A percentile compares a stretch with the other conserved stretches of the same genome.
phyloP scores from a whole-genome alignment of 2,888 invertebrate genomes.

The Eupithecia pulchellata region DNA sequence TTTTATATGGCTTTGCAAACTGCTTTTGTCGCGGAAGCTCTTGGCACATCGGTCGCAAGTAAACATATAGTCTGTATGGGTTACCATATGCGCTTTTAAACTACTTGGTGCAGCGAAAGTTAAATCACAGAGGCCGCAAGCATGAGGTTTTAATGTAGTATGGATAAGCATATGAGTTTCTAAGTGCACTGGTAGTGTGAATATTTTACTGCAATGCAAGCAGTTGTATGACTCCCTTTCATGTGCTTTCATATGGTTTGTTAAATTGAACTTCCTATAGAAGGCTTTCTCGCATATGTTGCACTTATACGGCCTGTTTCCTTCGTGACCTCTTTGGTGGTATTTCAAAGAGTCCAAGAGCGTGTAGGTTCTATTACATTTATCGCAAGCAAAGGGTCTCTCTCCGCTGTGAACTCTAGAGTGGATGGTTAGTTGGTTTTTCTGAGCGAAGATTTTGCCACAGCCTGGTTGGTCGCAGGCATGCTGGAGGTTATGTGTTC shows the following conservation, averaged over 20 bases:
- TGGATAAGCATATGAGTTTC: conserved; percentile 12
- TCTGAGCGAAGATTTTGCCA: conserved; percentile 5
- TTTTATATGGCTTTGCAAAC: conserved; percentile 4
- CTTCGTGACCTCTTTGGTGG: conserved; percentile 3
- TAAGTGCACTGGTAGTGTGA: conserved; percentile 4
- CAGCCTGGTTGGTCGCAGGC: conserved; percentile 4
- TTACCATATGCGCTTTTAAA: conserved; percentile 21
- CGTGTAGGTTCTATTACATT: conserved; percentile 13
- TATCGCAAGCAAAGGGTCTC: conserved; percentile 6
- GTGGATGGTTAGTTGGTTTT: conserved; percentile 1
- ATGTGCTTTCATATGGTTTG: conserved; percentile 9
- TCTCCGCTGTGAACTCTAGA: conserved; percentile 6
- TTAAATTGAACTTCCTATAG: conserved; percentile 6
- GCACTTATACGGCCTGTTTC: conserved; percentile 4
- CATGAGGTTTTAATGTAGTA: not conserved
- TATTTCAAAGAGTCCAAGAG: conserved; percentile 10
- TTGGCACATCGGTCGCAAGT: conserved; percentile 25
- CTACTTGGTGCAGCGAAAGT: not conserved
- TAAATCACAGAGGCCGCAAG: not conserved
- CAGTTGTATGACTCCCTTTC: conserved; percentile 5
- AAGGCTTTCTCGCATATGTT: conserved; percentile 20
- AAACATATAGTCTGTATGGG: conserved; percentile 11
- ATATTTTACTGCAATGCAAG: conserved; percentile 5
- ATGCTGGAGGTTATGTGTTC: conserved; percentile 5
- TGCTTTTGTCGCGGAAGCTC: conserved; percentile 9